Conservation (phyloP, 2,113 vertebrate species). For the Petromus typicus region DNA sequence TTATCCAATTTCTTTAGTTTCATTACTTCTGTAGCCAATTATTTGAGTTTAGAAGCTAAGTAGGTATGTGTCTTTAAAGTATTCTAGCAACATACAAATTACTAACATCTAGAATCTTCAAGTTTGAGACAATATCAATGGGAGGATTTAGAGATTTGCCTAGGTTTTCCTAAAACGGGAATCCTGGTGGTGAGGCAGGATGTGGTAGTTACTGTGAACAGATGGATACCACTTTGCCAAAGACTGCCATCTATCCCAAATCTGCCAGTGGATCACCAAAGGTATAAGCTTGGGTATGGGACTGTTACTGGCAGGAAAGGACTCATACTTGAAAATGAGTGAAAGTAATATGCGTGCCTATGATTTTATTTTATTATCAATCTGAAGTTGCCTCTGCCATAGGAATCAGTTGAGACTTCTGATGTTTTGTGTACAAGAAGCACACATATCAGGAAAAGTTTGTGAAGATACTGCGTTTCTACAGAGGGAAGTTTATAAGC, state of each 20-base stretch:
- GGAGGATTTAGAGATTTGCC: background rate
- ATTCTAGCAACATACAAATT: background rate
- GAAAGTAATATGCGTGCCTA: background rate
- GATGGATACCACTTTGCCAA: background rate
- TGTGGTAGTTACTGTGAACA: background rate
- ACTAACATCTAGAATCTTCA: background rate
- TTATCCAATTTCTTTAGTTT: background rate
- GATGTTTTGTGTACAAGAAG: background rate
- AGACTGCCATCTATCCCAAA: constrained; percentile 41
- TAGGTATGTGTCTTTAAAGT: background rate
- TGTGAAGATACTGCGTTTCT: background rate
- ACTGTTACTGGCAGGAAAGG: background rate
- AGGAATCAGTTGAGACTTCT: background rate
- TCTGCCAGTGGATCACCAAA: background rate
- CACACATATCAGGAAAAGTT: background rate
- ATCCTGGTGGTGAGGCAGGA: background rate
- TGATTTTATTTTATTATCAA: background rate
- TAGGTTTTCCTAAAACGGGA: background rate
- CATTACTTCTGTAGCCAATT: constrained; percentile 8
- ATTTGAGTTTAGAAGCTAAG: background rate
- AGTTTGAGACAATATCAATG: background rate
- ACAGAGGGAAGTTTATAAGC: background rate
- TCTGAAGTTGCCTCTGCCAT: background rate
- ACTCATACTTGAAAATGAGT: background rate
- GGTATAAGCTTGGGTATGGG: background rate